Base-by-base conservation (phyloP, 2,888 invertebrate species). In the Standfussiana lucernea region DNA sequence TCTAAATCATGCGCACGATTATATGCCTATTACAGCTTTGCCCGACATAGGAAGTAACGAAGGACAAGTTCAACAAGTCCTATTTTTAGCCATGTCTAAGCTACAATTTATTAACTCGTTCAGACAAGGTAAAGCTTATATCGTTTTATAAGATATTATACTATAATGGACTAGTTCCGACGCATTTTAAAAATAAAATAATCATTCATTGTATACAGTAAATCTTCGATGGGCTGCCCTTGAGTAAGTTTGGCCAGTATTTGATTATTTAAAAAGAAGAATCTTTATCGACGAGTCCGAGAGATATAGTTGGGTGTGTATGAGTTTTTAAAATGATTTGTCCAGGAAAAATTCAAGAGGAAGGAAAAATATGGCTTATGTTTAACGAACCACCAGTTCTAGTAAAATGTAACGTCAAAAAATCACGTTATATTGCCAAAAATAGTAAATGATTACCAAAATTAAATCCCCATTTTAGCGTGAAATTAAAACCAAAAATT, bases 31-130 rank as follows among this genome's bases (percentile, higher is more conserved):
- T 42, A 67, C 24, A 50, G 47, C 62, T 47, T 71, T 28, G n/a
- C 64, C 21, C 32, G 42, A 53, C 40, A 61, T 37, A 80, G 85
- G 85, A 81, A 81, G 81, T 80, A 80, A 40, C 37, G 50, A 73
- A 81, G 81, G 75, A 59, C 82, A 75, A 18, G 47, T 81, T 28
- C 18, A 53, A 62, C 66, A 15, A 68, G 66, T 59, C 68, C 65
- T 82, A 82, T 82, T 70, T 71, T 68, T 82, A 82, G 62, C 28
- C 10, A 32, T 28, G 53, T 80, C 65, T 72, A 35, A 68, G 68
- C n/a, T 64, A 67, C 47, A 62, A 80, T 80, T 73, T 69, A 73
- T 56, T 56, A 74, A 70, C 75, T 47, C 35, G 74, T 62, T 74
- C 37, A 32, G 72, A 85, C 75, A 81, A 81, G 75, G 69, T 80